Percentiles rank a stretch among this genome's conserved stretches.
phyloP scores from a whole-genome alignment of 2,888 invertebrate genomes.

The Scelioninae gen. 1 region DNA sequence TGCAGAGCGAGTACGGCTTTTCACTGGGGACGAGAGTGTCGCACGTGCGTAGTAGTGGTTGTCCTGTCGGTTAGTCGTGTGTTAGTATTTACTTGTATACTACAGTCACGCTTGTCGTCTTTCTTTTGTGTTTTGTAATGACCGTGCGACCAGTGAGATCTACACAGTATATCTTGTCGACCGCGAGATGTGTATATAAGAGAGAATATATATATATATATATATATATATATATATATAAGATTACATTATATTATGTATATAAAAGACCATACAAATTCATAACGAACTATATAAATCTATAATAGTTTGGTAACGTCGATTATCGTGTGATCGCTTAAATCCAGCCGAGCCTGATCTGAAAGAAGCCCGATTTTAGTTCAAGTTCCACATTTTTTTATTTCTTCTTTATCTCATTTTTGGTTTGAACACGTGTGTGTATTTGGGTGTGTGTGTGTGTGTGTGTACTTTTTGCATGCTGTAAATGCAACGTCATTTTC shows the following conservation, averaged over 20 bases:
- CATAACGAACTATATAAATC: constrained; percentile 68
- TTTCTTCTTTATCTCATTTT: not conserved
- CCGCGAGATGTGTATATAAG: too few relatives aligned
- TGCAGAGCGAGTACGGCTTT: too few relatives aligned
- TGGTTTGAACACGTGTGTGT: constrained; percentile 39
- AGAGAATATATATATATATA: too few relatives aligned
- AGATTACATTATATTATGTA: constrained; percentile 65
- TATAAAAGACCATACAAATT: constrained; percentile 68
- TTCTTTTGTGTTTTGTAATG: too few relatives aligned
- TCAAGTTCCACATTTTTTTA: not conserved
- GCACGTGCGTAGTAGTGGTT: too few relatives aligned
- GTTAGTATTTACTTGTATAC: too few relatives aligned
- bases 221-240: constrained; percentile 57
- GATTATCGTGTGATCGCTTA: constrained; percentile 54
- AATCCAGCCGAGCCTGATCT: constrained; percentile 59
- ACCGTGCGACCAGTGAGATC: too few relatives aligned
- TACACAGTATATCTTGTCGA: too few relatives aligned
- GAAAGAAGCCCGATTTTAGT: constrained; percentile 27
- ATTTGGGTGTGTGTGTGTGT: not conserved
- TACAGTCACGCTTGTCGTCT: too few relatives aligned
- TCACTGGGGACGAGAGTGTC: too few relatives aligned
- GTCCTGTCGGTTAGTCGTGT: too few relatives aligned
- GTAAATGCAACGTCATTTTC: constrained; percentile 25
- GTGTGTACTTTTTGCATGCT: constrained; percentile 16
- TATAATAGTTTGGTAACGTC: constrained; percentile 59